These are phyloP conservation scores for Anoplopoma fimbria DNA, from an alignment of 2,113 vertebrate species.

Conservation along the genomic window DNA sequence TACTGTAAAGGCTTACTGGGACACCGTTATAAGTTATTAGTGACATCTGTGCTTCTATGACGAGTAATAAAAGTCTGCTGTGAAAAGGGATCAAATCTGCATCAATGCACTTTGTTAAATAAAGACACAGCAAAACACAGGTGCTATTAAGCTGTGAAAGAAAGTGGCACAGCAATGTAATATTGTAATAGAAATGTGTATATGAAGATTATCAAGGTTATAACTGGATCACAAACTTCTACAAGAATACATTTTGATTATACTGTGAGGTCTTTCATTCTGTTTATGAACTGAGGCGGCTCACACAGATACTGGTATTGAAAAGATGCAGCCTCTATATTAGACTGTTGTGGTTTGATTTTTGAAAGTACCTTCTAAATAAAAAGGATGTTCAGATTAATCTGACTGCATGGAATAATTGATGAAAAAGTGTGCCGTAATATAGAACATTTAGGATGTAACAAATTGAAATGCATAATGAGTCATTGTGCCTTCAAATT, in stretches of 20 bases:
- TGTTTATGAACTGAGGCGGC: not conserved
- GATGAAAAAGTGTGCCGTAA: not conserved
- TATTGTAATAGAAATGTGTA: not conserved
- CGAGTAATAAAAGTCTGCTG: not conserved
- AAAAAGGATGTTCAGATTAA: not conserved
- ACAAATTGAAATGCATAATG: not conserved
- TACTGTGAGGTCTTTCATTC: not conserved
- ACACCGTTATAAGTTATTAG: too few species aligned
- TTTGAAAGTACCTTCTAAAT: not conserved
- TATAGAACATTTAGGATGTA: not conserved
- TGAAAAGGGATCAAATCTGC: not conserved
- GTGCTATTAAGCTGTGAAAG: not conserved
- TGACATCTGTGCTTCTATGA: too few species aligned
- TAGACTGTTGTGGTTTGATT: not conserved
- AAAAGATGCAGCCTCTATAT: not conserved
- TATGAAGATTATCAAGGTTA: not conserved
- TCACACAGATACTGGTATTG: not conserved
- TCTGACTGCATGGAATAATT: not conserved
- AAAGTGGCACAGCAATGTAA: not conserved
- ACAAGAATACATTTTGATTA: not conserved
- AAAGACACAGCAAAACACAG: not conserved
- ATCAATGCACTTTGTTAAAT: not conserved
- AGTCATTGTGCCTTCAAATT: not conserved
- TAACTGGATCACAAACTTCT: not conserved
- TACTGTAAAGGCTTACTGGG: not conserved